Percentiles rank a stretch among this genome's conserved stretches.
phyloP scores from a whole-genome alignment of 2,888 invertebrate species.

The Liodrosophila aerea region DNA sequence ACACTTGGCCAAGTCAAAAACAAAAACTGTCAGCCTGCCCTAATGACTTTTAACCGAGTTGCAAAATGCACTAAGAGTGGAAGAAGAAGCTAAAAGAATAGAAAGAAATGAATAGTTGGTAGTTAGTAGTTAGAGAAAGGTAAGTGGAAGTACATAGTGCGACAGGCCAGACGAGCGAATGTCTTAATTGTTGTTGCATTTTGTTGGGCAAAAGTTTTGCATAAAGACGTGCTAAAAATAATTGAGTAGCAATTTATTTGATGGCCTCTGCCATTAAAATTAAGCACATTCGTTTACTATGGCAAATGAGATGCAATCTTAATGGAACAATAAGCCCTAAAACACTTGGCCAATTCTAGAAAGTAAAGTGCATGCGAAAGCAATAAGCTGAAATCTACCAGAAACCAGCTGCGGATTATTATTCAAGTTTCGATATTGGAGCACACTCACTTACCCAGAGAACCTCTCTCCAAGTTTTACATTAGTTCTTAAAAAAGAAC shows the following conservation, averaged over 20 bases:
- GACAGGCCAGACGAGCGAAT: slow-evolving; percentile 1
- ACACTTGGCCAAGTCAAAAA: slow-evolving; percentile 35
- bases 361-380: background rate
- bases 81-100: too few species aligned
- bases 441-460: too few species aligned
- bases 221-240: slow-evolving; percentile 56
- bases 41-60: slow-evolving; percentile 75
- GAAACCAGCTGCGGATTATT: too few species aligned
- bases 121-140: slow-evolving; percentile 26
- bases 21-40: slow-evolving; percentile 48
- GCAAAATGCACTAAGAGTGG: slow-evolving; percentile 55
- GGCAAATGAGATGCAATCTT: slow-evolving; percentile 38
- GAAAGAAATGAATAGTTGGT: slow-evolving; percentile 11
- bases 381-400: too few species aligned
- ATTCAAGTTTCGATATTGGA: too few species aligned
- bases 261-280: slow-evolving; percentile 34
- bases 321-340: slow-evolving; percentile 16
- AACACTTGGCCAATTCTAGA: background rate
- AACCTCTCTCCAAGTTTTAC: too few species aligned
- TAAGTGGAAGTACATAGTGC: slow-evolving; percentile 9
- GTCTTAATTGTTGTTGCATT: slow-evolving; percentile 63
- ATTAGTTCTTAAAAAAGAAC: too few species aligned
- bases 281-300: slow-evolving; percentile 41
- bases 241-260: slow-evolving; percentile 50
- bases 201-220: slow-evolving; percentile 54